phyloP scores from a whole-genome alignment of 2,888 invertebrate species.

The Argyresthia albistria region DNA sequence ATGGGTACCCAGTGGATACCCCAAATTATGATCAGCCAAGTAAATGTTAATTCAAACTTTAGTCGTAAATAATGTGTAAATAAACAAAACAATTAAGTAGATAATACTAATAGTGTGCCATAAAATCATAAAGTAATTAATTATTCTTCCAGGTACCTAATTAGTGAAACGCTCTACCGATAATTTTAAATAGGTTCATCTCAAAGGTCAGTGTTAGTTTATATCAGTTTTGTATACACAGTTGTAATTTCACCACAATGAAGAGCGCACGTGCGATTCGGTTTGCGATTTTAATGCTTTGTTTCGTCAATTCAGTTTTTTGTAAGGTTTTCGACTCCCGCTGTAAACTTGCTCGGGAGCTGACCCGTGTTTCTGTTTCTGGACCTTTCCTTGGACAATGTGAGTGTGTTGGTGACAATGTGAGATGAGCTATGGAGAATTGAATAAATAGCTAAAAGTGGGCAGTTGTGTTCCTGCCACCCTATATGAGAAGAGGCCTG shows the following conservation, averaged over 20 bases:
- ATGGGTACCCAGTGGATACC: too few species aligned
- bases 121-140: too few species aligned
- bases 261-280: slow-evolving; percentile 14
- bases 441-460: too few species aligned
- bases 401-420: slow-evolving; percentile 37
- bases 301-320: background rate
- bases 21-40: too few species aligned
- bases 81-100: background rate
- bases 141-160: too few species aligned
- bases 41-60: too few species aligned
- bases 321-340: slow-evolving; percentile 39
- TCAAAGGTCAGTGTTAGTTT: background rate
- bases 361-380: slow-evolving; percentile 21
- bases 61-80: too few species aligned
- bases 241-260: slow-evolving; percentile 22
- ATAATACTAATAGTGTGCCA: too few species aligned
- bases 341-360: slow-evolving; percentile 46
- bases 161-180: too few species aligned
- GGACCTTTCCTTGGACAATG: slow-evolving; percentile 48
- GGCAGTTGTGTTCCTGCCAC: too few species aligned
- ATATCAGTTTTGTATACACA: background rate
- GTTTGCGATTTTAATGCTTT: background rate
- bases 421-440: too few species aligned
- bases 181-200: background rate
- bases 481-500: too few species aligned